Evolutionary conservation across 2,888 invertebrate species (phyloP), one percentile per base, ranked within the genome.

Genomic region (Petrolisthes cinctipes): DNA sequence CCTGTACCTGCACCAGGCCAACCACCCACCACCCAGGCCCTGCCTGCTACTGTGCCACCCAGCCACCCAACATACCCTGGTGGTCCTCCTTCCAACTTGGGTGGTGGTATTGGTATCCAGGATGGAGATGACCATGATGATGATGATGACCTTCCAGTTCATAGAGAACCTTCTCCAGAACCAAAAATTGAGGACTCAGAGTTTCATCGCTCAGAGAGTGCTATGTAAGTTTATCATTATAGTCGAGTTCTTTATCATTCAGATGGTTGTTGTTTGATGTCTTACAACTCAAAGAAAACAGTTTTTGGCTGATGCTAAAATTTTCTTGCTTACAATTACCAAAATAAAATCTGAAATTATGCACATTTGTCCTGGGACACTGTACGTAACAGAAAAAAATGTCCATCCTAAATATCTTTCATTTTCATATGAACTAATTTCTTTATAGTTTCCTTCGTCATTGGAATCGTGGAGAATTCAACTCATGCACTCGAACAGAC

Each of bases 381-480:
- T 37, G 37, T 37, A 37, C 2, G 37, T 37, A 37, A 37, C 23
- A n/a, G 14, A 23, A 37, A 23, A 20, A 23, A 23, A 57, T 57
- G 6, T n/a, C 23, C 14, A 6, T 4, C 4, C 9, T 56, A 51
- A 68, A 53, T 6, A 73, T 23, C 51, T 53, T 71, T 0, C 4
- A 82, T n/a, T 54, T 53, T 68, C 20, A 23, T 56, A 56, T 53
- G 9, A 17, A 78, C n/a, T 54, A 17, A 68, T 75, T 89, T 20
- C n/a, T 61, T 76, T 37, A 82, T 85, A 90, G 90, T 20, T 99
- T 99, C 94, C 94, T 98, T 89, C 95, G 98, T 68, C 97, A 98
- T 92, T 97, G 98, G 96, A 98, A 98, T 93, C 95, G 99, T 82
- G 98, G 98, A 14, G 98, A 98, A 92, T 97, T 96, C 92, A 98